Percentiles rank a stretch among this genome's conserved stretches.
These are phyloP conservation scores for Caenorhabditis sp. DNA, from an alignment of 2,888 invertebrate genomes.

Conservation along the genomic window DNA sequence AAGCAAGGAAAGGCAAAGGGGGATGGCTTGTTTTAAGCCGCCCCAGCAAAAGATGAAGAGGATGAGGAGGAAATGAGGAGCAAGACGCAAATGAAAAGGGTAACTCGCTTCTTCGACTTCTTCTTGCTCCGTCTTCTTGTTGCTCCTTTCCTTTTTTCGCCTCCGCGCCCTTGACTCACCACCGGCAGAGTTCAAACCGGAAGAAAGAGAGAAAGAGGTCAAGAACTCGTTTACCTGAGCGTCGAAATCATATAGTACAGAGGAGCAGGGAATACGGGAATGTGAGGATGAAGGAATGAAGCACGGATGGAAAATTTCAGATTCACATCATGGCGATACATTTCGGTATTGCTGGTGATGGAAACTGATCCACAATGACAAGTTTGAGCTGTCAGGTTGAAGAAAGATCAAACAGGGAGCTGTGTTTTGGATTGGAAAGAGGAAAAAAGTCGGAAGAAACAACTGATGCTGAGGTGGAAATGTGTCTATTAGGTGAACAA, in stretches of 20 bases:
- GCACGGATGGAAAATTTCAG: not conserved
- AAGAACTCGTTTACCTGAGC: constrained; percentile 2
- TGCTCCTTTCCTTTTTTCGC: constrained; percentile 36
- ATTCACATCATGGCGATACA: too few relatives aligned
- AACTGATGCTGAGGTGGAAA: too few relatives aligned
- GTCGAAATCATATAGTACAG: not conserved
- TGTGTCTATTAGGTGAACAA: too few relatives aligned
- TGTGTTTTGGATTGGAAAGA: too few relatives aligned
- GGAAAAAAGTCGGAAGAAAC: too few relatives aligned
- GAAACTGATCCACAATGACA: not conserved
- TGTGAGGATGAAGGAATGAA: not conserved
- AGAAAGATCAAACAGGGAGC: not conserved
- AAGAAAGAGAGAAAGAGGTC: not conserved
- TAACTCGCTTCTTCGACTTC: constrained; percentile 45
- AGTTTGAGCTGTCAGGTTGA: not conserved
- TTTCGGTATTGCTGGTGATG: too few relatives aligned
- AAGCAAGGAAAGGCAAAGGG: too few relatives aligned
- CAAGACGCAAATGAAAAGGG: constrained; percentile 58
- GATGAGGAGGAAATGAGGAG: constrained; percentile 53
- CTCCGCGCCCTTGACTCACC: constrained; percentile 23
- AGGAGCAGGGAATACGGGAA: not conserved
- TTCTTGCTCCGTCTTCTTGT: constrained; percentile 29
- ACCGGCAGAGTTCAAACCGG: constrained; percentile 1
- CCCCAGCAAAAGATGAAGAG: constrained; percentile 42
- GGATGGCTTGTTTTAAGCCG: constrained; percentile 59